A percentile compares a stretch with the other conserved stretches of the same genome.
phyloP scores from a whole-genome alignment of 2,888 invertebrate genomes.

The Slavum lentiscoides region DNA sequence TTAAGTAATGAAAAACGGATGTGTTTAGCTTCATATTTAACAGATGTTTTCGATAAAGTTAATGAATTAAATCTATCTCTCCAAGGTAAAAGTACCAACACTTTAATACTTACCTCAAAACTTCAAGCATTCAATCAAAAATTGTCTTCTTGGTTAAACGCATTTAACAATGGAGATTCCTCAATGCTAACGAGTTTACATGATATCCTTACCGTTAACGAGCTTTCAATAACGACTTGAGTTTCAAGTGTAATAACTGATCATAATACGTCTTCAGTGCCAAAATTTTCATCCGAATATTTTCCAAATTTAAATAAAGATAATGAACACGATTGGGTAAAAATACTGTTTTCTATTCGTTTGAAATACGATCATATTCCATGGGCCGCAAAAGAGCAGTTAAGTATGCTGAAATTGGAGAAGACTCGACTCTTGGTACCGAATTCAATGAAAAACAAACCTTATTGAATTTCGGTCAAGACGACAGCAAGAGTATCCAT shows the following conservation, averaged over 20 bases:
- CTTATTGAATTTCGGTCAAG: background rate
- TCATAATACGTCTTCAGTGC: background rate
- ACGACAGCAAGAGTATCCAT: background rate
- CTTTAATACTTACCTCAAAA: background rate
- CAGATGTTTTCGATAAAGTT: background rate
- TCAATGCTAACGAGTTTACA: background rate
- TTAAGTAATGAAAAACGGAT: no score
- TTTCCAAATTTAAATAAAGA: slow-evolving; percentile 6
- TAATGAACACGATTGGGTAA: background rate
- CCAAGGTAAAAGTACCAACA: background rate
- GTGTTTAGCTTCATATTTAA: background rate
- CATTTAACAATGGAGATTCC: slow-evolving; percentile 7
- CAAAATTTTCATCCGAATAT: background rate
- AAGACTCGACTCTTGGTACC: background rate
- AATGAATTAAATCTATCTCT: background rate
- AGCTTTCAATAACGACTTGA: background rate
- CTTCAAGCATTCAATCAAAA: slow-evolving; percentile 3
- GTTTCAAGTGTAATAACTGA: no score
- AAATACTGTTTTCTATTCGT: background rate
- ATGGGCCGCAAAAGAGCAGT: background rate
- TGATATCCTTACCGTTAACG: slow-evolving; percentile 5
- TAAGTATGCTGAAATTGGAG: background rate
- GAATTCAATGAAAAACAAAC: background rate
- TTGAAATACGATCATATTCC: background rate
- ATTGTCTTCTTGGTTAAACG: slow-evolving; percentile 18